These are phyloP conservation scores for Chaetophractus vellerosus DNA, from an alignment of 2,797 vertebrate genomes.

Conservation along the genomic window DNA sequence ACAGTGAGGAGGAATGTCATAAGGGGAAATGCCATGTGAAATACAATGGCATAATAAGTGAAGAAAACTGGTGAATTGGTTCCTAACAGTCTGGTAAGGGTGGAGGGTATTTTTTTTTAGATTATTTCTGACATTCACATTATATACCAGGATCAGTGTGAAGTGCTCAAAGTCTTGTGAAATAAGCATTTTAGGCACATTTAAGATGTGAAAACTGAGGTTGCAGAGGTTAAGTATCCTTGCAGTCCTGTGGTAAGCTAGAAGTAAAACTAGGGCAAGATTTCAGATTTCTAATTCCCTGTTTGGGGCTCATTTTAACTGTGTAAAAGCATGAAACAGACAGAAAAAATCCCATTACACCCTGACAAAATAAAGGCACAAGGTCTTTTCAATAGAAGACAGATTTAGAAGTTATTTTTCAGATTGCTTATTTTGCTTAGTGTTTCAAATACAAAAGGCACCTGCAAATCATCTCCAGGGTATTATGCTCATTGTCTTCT, in stretches of 20 bases:
- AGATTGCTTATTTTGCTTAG: conserved; percentile 25
- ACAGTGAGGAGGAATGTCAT: neutral
- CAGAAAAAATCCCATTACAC: neutral
- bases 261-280: conserved; percentile 12
- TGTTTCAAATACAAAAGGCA: conserved; percentile 61
- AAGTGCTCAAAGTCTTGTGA: neutral
- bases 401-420: conserved; percentile 28
- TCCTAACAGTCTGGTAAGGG: neutral
- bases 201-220: neutral
- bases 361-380: neutral
- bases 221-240: neutral
- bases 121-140: neutral
- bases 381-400: neutral
- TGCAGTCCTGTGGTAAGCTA: neutral
- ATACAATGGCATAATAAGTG: neutral
- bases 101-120: neutral
- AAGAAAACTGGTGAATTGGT: neutral
- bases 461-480: neutral
- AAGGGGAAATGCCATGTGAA: neutral
- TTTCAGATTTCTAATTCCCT: conserved; percentile 13
- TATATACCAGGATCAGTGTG: neutral
- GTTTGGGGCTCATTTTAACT: neutral
- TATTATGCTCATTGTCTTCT: conserved; percentile 48
- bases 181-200: conserved; percentile 3
- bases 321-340: neutral